Base-by-base conservation (phyloP, 2,113 vertebrate species). In the Tympanuchus pallidicinctus region DNA sequence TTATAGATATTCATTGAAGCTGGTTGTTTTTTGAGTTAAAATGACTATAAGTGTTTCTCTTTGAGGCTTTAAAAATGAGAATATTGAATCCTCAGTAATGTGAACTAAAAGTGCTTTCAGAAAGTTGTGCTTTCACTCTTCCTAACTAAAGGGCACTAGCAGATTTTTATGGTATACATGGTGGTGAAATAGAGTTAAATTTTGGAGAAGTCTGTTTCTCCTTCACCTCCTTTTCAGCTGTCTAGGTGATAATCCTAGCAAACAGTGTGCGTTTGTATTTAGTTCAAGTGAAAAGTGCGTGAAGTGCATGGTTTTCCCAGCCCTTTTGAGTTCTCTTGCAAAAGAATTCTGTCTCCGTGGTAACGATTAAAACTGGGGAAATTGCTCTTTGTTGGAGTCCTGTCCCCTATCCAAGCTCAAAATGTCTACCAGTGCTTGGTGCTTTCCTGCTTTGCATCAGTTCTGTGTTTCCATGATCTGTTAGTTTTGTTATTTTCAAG, bases 281-380 rank as follows among this genome's bases (percentile, higher is more conserved):
- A 34, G 25, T 92, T 92, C 77, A 86, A 82, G 86, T 70, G 86
- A 95, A 82, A 91, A 95, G 85, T 90, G 89, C 87, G 69, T 63
- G 75, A 96, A 91, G 79, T 92, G 88, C 90, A 89, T 93, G 74
- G 89, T 89, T 96, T 96, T 92, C 95, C 66, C 85, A 96, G 90
- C 83, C 95, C 95, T 93, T 95, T 95, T 86, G 97, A 98, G 95
- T 98, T 97, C 93, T 93, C 92, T 93, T 96, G 93, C 86, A 89
- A 79, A 96, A 96, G 94, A 85, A 83, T 96, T 80, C n/a, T 69
- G 97, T 98, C 97, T 95, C 97, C 98, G 94, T 98, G 97, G 98
- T 86, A 94, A 97, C 98, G 54, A 94, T 97, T 98, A 97, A 98
- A 96, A 92, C 50, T 92, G 89, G 95, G 94, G 94, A 94, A 95